Conservation (phyloP, 2,888 invertebrate genomes). For the Protodeltote pygarga region DNA sequence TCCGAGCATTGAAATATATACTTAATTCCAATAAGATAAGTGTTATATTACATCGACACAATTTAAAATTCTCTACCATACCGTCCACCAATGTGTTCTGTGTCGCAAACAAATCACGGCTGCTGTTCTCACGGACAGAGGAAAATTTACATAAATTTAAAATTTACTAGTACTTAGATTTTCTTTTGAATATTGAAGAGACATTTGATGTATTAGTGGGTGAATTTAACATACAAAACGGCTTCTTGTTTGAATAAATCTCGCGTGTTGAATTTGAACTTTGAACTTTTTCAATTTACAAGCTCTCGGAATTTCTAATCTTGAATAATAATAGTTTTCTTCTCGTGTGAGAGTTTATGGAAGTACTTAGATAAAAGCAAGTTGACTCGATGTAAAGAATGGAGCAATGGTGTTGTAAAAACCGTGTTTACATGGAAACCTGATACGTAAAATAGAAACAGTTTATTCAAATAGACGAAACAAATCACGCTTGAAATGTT, state of each 20-base stretch:
- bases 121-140: conserved; percentile 61
- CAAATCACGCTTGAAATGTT: not conserved
- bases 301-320: conserved; percentile 33
- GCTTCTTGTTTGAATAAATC: conserved; percentile 43
- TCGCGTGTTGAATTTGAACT: conserved; percentile 35
- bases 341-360: conserved; percentile 13
- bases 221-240: conserved; percentile 42
- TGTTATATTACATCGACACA: no score
- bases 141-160: conserved; percentile 57
- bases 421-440: conserved; percentile 15
- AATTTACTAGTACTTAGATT: conserved; percentile 41
- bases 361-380: conserved; percentile 10
- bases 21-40: no score
- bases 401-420: conserved; percentile 13
- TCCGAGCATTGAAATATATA: no score
- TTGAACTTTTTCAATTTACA: conserved; percentile 43
- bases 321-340: conserved; percentile 24
- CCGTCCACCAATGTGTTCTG: not conserved
- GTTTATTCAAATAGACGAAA: not conserved
- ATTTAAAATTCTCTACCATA: no score
- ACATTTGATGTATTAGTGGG: conserved; percentile 39
- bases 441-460: not conserved
- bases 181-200: conserved; percentile 48
- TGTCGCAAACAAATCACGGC: conserved; percentile 56
- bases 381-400: conserved; percentile 5